Conservation (phyloP, 2,797 vertebrate genomes). For the Tauraco hartlaubi region DNA sequence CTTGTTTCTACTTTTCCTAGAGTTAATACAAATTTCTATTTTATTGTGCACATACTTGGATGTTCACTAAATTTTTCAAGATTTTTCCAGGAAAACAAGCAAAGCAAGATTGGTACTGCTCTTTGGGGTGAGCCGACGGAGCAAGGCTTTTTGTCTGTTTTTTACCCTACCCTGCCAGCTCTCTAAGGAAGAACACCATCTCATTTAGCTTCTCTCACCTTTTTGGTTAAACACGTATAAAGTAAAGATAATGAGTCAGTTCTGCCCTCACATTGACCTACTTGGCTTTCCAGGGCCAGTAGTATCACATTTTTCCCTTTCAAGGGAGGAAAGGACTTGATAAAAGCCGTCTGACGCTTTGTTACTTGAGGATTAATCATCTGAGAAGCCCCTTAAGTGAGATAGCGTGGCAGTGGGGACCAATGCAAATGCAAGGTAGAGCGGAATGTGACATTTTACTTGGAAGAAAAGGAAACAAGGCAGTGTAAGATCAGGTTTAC, state of each 20-base stretch:
- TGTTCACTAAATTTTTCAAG: neutral
- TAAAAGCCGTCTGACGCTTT: neutral
- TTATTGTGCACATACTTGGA: neutral
- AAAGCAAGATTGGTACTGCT: neutral
- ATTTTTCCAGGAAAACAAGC: neutral
- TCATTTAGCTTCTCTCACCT: neutral
- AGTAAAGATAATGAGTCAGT: neutral
- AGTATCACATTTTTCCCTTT: slow-evolving; percentile 3
- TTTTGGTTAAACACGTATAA: neutral
- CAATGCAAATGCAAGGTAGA: neutral
- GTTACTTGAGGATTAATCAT: neutral
- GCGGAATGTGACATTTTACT: neutral
- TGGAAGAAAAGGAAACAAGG: neutral
- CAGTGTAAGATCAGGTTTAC: neutral
- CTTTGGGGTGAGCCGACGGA: rapidly evolving
- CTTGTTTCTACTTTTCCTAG: neutral
- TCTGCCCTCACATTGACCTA: neutral
- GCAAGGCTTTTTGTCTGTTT: neutral
- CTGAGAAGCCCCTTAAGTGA: neutral
- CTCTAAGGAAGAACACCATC: neutral
- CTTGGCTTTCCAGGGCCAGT: neutral
- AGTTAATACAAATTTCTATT: neutral
- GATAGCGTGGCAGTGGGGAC: neutral
- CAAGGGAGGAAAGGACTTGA: neutral
- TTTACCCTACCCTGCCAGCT: neutral